These are phyloP conservation scores for Diplosoma virens DNA, from an alignment of 23 tunicate species.

Conservation along the genomic window DNA sequence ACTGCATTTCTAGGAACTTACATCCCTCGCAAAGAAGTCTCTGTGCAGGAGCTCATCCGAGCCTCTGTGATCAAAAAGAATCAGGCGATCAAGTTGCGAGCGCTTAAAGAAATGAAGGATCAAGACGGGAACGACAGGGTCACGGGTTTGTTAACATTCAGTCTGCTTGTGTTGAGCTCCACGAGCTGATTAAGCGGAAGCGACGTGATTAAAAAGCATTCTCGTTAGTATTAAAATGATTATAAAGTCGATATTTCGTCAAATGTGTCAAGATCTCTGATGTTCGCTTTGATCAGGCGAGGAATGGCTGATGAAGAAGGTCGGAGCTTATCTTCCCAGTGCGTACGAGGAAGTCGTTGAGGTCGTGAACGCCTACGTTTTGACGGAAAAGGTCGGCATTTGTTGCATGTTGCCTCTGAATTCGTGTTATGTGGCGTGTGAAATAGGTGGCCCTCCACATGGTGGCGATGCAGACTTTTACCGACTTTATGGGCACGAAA, in stretches of 20 bases:
- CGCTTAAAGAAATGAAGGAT: conserved; percentile 72
- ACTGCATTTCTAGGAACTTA: conserved; percentile 73
- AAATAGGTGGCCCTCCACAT: conserved; percentile 92
- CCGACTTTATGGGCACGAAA: conserved; percentile 68
- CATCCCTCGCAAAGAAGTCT: conserved; percentile 89
- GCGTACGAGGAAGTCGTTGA: conserved; percentile 87
- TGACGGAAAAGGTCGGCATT: conserved; percentile 70
- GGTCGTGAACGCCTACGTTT: conserved; percentile 63
- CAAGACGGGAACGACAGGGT: conserved; percentile 69
- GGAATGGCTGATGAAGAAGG: conserved; percentile 81
- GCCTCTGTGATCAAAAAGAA: conserved; percentile 81
- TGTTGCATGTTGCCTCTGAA: not conserved
- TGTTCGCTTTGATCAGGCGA: conserved; percentile 58
- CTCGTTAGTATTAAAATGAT: too few relatives aligned
- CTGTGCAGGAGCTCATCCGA: conserved; percentile 56
- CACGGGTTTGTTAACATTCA: conserved; percentile 36
- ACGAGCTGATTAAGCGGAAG: too few relatives aligned
- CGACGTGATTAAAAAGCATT: too few relatives aligned
- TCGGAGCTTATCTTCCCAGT: conserved; percentile 89
- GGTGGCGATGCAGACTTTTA: conserved; percentile 79
- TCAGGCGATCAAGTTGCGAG: conserved; percentile 85
- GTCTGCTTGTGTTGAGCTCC: too few relatives aligned
- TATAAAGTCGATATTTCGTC: too few relatives aligned
- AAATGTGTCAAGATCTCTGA: too few relatives aligned
- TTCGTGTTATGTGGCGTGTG: not conserved